Conservation (phyloP, 2,113 vertebrate genomes). For the Spermophilus dauricus region DNA sequence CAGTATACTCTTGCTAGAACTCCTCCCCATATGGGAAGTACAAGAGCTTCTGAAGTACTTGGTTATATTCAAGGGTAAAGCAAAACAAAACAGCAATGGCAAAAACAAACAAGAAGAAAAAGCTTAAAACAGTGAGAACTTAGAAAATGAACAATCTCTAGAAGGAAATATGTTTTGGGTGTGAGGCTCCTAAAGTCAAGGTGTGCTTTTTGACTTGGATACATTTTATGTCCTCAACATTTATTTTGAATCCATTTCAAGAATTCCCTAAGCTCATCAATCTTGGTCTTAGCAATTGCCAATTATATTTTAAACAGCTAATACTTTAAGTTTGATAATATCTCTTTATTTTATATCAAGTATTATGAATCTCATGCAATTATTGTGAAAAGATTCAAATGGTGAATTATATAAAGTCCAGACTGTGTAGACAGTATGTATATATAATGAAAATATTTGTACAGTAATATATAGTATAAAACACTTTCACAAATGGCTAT, state of each 20-base stretch:
- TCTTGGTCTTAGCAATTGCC: neutral
- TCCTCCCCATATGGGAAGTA: neutral
- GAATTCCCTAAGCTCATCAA: slow-evolving; percentile 18
- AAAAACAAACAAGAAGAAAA: neutral
- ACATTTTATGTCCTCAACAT: neutral
- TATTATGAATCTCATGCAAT: neutral
- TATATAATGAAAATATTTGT: neutral
- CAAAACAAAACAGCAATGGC: neutral
- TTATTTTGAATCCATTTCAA: slow-evolving; percentile 18
- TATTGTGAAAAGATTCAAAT: slow-evolving; percentile 23
- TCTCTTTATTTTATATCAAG: neutral
- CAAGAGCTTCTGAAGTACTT: neutral
- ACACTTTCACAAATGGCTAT: neutral
- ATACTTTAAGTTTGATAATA: slow-evolving; percentile 10
- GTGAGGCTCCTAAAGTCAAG: neutral
- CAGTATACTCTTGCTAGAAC: neutral
- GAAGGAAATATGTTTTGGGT: neutral
- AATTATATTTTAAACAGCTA: slow-evolving; percentile 23
- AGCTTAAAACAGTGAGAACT: neutral
- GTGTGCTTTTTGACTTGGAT: neutral
- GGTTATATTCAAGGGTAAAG: neutral
- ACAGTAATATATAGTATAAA: neutral
- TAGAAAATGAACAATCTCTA: neutral
- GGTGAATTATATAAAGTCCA: slow-evolving; percentile 12
- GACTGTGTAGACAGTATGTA: neutral